A percentile compares a stretch with the other conserved stretches of the same genome.
phyloP scores from a whole-genome alignment of 2,797 vertebrate species.

The Nothura maculosa region DNA sequence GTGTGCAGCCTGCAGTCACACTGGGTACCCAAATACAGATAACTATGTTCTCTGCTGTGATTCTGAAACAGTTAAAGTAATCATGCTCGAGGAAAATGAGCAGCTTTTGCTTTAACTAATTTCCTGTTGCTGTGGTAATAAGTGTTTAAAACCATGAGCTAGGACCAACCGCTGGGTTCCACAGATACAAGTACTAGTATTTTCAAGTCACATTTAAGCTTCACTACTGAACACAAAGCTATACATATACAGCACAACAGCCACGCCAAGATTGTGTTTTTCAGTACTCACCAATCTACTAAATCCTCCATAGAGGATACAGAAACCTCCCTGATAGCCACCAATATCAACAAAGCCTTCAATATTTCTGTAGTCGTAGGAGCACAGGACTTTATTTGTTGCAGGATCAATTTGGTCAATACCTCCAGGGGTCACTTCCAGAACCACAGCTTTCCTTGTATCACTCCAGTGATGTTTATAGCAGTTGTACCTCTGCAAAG shows the following conservation, averaged over 20 bases:
- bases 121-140: not conserved
- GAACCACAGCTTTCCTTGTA: slow-evolving; percentile 86
- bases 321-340: slow-evolving; percentile 97
- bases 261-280: not conserved
- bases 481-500: slow-evolving; percentile 94
- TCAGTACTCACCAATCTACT: slow-evolving; percentile 90
- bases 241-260: not conserved
- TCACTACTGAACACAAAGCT: not conserved
- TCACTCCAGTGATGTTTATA: slow-evolving; percentile 99
- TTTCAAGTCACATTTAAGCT: not conserved
- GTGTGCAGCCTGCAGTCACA: not conserved
- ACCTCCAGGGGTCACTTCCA: slow-evolving; percentile 97
- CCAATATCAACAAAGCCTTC: slow-evolving; percentile 96
- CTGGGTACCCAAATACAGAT: not conserved
- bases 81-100: no score
- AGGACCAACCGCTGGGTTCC: not conserved
- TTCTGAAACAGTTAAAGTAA: not conserved
- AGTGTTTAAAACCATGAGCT: not conserved
- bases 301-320: slow-evolving; percentile 96
- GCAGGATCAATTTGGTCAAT: slow-evolving; percentile 96
- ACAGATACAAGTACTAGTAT: not conserved
- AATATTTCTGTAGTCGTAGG: slow-evolving; percentile 97
- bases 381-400: slow-evolving; percentile 94
- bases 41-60: not conserved
- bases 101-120: not conserved